Conservation (phyloP, 64 coral and sea anemone genomes). For the Acropora tenuis region DNA sequence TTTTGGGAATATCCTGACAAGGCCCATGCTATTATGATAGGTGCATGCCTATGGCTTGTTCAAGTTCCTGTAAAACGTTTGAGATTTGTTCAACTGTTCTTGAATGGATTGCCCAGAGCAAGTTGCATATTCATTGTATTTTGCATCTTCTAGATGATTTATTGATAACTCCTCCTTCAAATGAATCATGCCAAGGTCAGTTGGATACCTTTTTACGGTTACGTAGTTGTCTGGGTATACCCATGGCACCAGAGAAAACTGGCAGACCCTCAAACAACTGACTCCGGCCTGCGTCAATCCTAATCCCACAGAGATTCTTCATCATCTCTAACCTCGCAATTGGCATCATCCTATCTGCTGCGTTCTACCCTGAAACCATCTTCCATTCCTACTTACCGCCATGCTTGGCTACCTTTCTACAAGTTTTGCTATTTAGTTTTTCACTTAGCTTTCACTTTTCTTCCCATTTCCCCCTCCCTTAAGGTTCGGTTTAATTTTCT, state of each 20-base stretch:
- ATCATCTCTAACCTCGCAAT: conserved; percentile 47
- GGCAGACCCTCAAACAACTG: not conserved
- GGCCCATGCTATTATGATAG: conserved; percentile 41
- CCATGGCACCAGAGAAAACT: too few species aligned
- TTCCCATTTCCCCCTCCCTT: conserved; percentile 29
- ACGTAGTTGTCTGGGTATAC: too few species aligned
- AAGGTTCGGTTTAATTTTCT: conserved; percentile 3
- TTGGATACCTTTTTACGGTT: too few species aligned
- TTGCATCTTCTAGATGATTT: too few species aligned
- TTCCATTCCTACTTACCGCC: conserved; percentile 45
- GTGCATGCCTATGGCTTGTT: conserved; percentile 63
- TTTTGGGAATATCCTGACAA: not conserved
- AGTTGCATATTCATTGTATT: too few species aligned
- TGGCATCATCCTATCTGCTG: conserved; percentile 54
- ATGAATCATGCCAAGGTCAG: too few species aligned
- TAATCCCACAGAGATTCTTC: conserved; percentile 2
- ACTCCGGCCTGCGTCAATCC: not conserved
- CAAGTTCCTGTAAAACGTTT: conserved; percentile 36
- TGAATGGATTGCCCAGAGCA: not conserved
- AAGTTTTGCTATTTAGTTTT: conserved; percentile 44
- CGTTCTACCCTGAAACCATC: conserved; percentile 54
- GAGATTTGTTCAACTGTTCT: conserved; percentile 32
- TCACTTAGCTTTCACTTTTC: conserved; percentile 26
- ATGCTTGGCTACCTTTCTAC: conserved; percentile 19
- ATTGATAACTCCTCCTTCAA: too few species aligned